These are phyloP conservation scores for Falco berigora DNA, from an alignment of 2,797 vertebrate genomes.

Conservation along the genomic window DNA sequence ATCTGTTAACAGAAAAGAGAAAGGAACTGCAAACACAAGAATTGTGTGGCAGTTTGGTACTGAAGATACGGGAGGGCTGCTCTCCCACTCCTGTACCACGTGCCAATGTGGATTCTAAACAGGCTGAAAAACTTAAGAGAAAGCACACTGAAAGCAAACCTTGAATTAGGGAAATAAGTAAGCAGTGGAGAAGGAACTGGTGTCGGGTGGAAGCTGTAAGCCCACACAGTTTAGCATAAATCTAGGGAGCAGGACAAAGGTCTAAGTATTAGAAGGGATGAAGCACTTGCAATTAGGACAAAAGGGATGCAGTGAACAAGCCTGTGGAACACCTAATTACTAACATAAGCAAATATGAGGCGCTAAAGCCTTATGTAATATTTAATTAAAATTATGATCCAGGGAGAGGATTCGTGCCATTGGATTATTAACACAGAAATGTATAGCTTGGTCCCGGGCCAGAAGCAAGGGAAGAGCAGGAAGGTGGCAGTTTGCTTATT, in stretches of 20 bases:
- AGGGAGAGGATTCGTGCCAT: not conserved
- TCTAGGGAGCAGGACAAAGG: not conserved
- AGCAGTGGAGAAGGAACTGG: not conserved
- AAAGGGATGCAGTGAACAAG: not conserved
- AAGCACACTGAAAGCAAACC: not conserved
- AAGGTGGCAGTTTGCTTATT: not conserved
- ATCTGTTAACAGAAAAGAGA: not conserved
- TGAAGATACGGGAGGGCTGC: not conserved
- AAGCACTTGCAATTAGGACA: not conserved
- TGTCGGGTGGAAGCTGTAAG: not conserved
- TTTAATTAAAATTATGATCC: not conserved
- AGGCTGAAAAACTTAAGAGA: not conserved
- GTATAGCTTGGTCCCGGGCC: fast-evolving
- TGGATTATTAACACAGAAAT: not conserved
- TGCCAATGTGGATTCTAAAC: not conserved
- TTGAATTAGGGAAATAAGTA: not conserved
- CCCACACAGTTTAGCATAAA: not conserved
- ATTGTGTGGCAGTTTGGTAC: not conserved
- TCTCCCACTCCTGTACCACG: not conserved
- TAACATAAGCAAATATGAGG: not conserved
- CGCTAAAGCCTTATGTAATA: not conserved
- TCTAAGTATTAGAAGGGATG: not conserved
- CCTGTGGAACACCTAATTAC: not conserved
- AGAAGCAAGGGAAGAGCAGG: not conserved
- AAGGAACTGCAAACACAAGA: not conserved